Evolutionary conservation across 2,113 vertebrate species (phyloP), one percentile per base, ranked within the genome.

Genomic region (Coturnix japonica): DNA sequence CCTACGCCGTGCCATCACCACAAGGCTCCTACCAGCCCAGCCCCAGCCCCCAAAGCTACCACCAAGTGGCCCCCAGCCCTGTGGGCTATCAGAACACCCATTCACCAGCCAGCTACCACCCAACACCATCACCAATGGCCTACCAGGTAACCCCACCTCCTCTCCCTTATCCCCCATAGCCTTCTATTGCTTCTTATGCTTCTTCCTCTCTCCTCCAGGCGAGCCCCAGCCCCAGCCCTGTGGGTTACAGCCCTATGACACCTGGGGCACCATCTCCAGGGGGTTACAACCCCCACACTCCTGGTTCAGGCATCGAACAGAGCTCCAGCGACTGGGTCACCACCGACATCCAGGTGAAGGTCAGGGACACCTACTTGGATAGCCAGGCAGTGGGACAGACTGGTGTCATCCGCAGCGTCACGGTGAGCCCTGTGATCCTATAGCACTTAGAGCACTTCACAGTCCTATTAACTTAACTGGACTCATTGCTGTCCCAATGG

Each of bases 21-120:
- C 99, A 99, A 90, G 99, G 99, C 83, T 99, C 99, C 49, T 99
- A 99, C 96, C 99, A 99, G 95, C 98, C 99, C 79, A 99, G 98
- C 57, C 99, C 99, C 70, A 98, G 98, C 47, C 99, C 99, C 12
- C 99, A 99, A 96, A 99, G 98, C 91, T 99, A 99, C 97, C 98
- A 99, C 94, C 99, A 99, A 96, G 99, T 99, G 94, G 98, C 98
- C 1, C 99, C 99, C 6, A 99, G 98, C 37, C 99, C 99, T 0
- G 99, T 99, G 4, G 99, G 98, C 66, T 99, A 99, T 96, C 99
- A 99, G 93, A 99, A 99, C 90, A 99, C 98, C 8, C 99, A 99
- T 92, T 99, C 99, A 2, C 99, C 99, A 0, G 99, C 99, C 95
- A 99, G 98, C 93, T 99, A 99, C 96, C 99, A 99, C 56, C 99